phyloP scores from a whole-genome alignment of 2,888 invertebrate genomes.

The Agonopterix arenella region DNA sequence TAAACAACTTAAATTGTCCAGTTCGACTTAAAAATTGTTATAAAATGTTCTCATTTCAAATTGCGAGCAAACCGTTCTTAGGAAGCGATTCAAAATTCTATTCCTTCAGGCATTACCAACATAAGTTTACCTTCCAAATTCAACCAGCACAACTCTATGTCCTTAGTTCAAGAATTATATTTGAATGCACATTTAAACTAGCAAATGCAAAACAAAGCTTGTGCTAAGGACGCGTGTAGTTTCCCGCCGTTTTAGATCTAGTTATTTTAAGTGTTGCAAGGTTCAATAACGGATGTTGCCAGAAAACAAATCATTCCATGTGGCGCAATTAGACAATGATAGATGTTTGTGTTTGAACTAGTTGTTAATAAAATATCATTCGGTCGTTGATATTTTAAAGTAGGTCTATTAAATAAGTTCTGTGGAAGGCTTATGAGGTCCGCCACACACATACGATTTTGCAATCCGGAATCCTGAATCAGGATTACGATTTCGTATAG shows the following conservation, averaged over 20 bases:
- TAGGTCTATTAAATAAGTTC: too few relatives aligned
- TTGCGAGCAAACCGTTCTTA: conserved; percentile 3
- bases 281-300: conserved; percentile 1
- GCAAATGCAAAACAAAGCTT: neutral
- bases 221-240: neutral
- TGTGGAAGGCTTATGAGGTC: too few relatives aligned
- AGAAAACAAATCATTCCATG: conserved; percentile 1
- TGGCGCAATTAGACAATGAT: conserved; percentile 2
- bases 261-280: neutral
- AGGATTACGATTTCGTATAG: too few relatives aligned
- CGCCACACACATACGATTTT: too few relatives aligned
- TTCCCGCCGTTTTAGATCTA: conserved; percentile 2
- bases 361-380: neutral
- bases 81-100: conserved; percentile 8
- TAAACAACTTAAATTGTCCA: too few relatives aligned
- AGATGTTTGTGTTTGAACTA: conserved; percentile 1
- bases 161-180: neutral
- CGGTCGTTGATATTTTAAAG: too few relatives aligned
- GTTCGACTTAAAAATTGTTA: neutral
- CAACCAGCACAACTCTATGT: neutral
- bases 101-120: conserved; percentile 6
- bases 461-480: too few relatives aligned
- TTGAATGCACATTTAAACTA: neutral
- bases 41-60: conserved; percentile 3
- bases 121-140: neutral